A percentile compares a stretch with the other conserved stretches of the same genome.
These are phyloP conservation scores for Caenorhabditis sulstoni DNA, from an alignment of 2,888 invertebrate species.

Conservation along the genomic window DNA sequence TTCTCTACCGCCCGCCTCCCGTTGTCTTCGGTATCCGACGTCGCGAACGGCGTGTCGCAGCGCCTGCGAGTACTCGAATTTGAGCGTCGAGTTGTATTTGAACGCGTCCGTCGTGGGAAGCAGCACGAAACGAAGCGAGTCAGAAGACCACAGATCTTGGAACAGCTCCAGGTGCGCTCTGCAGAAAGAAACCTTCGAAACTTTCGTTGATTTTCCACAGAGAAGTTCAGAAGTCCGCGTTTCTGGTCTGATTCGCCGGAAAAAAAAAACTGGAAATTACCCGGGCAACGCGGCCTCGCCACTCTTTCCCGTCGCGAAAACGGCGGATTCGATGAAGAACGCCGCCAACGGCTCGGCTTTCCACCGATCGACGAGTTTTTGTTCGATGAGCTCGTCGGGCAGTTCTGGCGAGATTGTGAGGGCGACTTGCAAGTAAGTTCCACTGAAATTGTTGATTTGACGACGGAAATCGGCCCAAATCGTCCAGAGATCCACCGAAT, in stretches of 20 bases:
- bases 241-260: too few species aligned
- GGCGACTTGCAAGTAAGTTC: slow-evolving; percentile 81
- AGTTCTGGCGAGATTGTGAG: slow-evolving; percentile 85
- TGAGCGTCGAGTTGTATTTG: slow-evolving; percentile 25
- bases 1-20: slow-evolving; percentile 13
- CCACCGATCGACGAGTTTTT: slow-evolving; percentile 88
- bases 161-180: slow-evolving; percentile 52
- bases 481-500: slow-evolving; percentile 59
- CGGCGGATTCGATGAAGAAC: slow-evolving; percentile 60
- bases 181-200: neutral
- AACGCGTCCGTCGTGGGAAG: slow-evolving; percentile 23
- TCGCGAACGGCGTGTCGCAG: slow-evolving; percentile 46
- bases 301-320: slow-evolving; percentile 53
- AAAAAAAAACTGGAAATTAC: too few species aligned
- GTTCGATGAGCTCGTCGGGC: slow-evolving; percentile 83
- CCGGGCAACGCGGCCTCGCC: slow-evolving; percentile 48
- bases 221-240: too few species aligned
- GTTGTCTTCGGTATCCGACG: slow-evolving; percentile 9
- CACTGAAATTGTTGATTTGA: slow-evolving; percentile 81
- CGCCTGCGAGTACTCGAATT: slow-evolving; percentile 36
- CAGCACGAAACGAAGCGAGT: slow-evolving; percentile 53
- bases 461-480: slow-evolving; percentile 77
- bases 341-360: slow-evolving; percentile 90
- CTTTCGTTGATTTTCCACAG: too few species aligned
- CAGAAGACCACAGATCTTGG: slow-evolving; percentile 64